Base-by-base conservation (phyloP, 2,797 vertebrate species). In the Danio jaintianensis region DNA sequence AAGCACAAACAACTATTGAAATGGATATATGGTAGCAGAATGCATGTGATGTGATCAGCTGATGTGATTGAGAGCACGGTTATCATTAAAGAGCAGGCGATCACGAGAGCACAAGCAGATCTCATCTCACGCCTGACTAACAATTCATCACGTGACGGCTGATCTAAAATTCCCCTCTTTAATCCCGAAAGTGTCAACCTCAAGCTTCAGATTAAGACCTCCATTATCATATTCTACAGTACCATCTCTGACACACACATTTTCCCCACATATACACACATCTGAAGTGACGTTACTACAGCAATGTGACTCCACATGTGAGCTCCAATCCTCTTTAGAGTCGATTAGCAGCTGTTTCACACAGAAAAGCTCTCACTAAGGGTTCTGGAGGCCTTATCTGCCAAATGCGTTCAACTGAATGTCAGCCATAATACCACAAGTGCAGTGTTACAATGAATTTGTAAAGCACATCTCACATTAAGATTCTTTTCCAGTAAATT, bases 101-200 rank as follows among this genome's bases (percentile, higher is more conserved):
- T 80, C 69, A 80, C 15, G 42, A 73, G 50, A 66, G 56, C 4
- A 22, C 22, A 75, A 62, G 48, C 61, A 64, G 69, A 64, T 48
- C n/a, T 68, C 38, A 64, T 67, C 68, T 80, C 82, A 86, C 69
- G 79, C 83, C 48, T 78, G 75, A 38, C 38, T 47, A 50, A 78
- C 72, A 73, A 66, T 85, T 53, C 22, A n/a, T 89, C 86, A 87
- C 74, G 29, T 82, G 83, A 45, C 74, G 68, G 63, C 73, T 75
- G 79, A 56, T 79, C 67, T 53, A 67, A 81, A 74, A 87, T 68
- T 78, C 69, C 55, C 20, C 53, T 2, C 29, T 88, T 86, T 88
- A 92, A 92, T 90, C 90, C 83, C 36, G 62, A 82, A 67, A 78
- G 83, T 82, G 78, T 90, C 88, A 87, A 52, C 84, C 90, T 89